Percentiles rank a stretch among this genome's conserved stretches.
Conservation (phyloP, 2,888 invertebrate species). For the Dicyrtomina minuta region DNA sequence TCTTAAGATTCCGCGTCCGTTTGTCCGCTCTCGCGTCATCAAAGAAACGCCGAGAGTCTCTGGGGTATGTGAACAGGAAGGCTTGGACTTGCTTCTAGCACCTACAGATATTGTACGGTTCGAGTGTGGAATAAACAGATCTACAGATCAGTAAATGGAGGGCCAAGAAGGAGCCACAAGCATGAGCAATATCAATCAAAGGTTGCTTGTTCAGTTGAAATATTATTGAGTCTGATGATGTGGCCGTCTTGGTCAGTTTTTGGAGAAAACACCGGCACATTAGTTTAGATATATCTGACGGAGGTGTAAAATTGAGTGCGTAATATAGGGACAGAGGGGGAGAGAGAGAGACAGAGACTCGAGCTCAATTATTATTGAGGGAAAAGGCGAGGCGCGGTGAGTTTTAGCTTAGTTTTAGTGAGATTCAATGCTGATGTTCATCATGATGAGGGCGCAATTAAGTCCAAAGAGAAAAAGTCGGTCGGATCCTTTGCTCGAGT, state of each 20-base stretch:
- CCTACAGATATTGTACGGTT: no score
- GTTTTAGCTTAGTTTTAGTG: constrained; percentile 23
- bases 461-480: constrained; percentile 35
- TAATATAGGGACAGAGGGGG: background rate
- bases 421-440: constrained; percentile 34
- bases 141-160: background rate
- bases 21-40: no score
- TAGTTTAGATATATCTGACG: constrained; percentile 1
- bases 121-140: background rate
- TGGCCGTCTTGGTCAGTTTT: constrained; percentile 12
- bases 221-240: constrained; percentile 18
- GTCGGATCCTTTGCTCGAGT: constrained; percentile 37
- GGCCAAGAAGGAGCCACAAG: constrained; percentile 20
- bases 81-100: no score
- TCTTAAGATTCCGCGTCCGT: no score
- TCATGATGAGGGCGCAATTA: constrained; percentile 45
- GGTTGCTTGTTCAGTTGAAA: constrained; percentile 26
- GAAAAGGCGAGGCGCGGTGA: constrained; percentile 15
- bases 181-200: constrained; percentile 31
- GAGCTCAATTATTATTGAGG: constrained; percentile 25
- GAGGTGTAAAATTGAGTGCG: constrained; percentile 7
- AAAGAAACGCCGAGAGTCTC: no score
- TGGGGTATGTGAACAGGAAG: background rate
- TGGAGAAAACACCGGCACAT: constrained; percentile 11
- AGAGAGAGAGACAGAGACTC: constrained; percentile 5